Conservation (phyloP, 2,797 vertebrate species). For the Pipistrellus kuhlii region DNA sequence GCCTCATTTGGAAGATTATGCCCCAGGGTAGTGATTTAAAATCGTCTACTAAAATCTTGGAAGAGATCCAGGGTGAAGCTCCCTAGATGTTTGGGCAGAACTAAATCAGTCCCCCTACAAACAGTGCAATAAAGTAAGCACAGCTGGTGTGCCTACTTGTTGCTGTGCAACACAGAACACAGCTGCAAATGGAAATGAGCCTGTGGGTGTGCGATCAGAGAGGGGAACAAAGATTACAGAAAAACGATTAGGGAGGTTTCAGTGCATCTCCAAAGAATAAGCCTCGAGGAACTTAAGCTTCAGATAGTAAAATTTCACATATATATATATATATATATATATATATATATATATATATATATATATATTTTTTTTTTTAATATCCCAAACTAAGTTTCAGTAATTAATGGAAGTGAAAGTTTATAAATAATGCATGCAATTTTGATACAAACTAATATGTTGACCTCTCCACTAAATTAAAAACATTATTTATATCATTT, state of each 20-base stretch:
- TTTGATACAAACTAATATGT: not conserved
- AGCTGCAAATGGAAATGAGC: slow-evolving; percentile 18
- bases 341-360: too few relatives aligned
- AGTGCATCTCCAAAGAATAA: not conserved
- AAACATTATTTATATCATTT: not conserved
- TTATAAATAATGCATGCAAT: not conserved
- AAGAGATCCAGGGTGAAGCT: slow-evolving; percentile 59
- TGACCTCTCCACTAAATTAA: not conserved
- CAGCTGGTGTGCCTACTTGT: slow-evolving; percentile 47
- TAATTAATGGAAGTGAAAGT: not conserved
- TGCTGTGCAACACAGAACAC: slow-evolving; percentile 48
- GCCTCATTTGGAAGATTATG: not conserved
- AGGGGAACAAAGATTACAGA: not conserved
- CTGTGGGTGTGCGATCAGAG: not conserved
- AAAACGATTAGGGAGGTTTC: not conserved
- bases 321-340: too few relatives aligned
- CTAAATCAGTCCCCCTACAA: slow-evolving; percentile 60
- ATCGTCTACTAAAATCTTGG: slow-evolving; percentile 43
- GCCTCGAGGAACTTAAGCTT: not conserved
- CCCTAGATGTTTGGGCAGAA: slow-evolving; percentile 43
- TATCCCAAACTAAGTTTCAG: not conserved
- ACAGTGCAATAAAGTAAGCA: not conserved
- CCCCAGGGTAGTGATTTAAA: slow-evolving; percentile 30
- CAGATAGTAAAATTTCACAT: not conserved
- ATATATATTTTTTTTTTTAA: not conserved